A percentile compares a stretch with the other conserved stretches of the same genome.
These are phyloP conservation scores for Micromesistius poutassou DNA, from an alignment of 2,797 vertebrate species.

Conservation along the genomic window DNA sequence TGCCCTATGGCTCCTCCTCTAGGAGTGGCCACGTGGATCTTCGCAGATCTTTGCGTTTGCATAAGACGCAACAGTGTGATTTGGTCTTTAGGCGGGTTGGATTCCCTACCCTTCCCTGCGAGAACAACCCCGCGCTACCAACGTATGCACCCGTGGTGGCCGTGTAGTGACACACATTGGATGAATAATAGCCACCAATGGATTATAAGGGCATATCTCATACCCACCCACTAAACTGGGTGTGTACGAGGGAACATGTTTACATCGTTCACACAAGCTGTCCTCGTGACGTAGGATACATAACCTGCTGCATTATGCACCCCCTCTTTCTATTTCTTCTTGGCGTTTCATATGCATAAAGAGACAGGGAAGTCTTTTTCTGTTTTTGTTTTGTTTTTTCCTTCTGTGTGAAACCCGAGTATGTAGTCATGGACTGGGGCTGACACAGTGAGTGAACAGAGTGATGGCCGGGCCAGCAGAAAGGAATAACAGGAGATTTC, in stretches of 20 bases:
- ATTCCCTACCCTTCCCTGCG: no score
- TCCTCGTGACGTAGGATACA: neutral
- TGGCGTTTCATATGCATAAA: neutral
- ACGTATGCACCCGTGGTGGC: neutral
- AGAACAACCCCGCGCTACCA: neutral
- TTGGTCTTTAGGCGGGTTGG: neutral
- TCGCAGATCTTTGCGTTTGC: neutral
- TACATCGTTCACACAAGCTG: neutral
- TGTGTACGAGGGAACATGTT: neutral
- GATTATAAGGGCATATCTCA: neutral
- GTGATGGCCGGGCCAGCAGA: neutral
- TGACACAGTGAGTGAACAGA: neutral
- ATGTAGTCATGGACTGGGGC: neutral
- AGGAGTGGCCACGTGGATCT: neutral
- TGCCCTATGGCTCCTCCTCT: neutral
- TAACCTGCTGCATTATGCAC: neutral
- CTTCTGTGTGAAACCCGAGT: neutral
- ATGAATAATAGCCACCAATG: neutral
- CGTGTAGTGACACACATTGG: neutral
- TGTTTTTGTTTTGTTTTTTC: no score
- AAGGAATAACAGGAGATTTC: slow-evolving; percentile 11
- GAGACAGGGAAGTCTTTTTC: neutral
- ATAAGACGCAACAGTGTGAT: neutral
- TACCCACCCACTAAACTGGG: neutral
- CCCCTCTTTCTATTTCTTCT: neutral